Evolutionary conservation across 92 coral and sea anemone genomes (phyloP).

Genomic region (Metridium senile): DNA sequence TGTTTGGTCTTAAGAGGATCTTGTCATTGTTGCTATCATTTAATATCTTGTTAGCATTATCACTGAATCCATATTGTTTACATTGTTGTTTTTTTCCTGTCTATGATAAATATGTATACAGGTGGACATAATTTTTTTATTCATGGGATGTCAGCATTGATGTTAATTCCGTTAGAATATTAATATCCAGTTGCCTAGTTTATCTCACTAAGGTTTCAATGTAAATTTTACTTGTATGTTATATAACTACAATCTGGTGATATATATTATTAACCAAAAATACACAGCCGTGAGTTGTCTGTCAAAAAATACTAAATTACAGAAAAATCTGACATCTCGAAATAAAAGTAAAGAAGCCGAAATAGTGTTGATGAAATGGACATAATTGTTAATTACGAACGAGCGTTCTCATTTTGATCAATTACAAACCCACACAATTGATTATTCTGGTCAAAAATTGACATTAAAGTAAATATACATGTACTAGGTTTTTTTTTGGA

Average conservation of each 20-base stretch:
- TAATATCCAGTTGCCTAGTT: background rate
- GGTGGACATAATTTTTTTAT: background rate
- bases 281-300: background rate
- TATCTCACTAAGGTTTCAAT: background rate
- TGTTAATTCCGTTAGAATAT: background rate
- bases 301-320: background rate
- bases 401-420: background rate
- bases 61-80: background rate
- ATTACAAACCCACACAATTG: slow-evolving; percentile 13
- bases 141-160: background rate
- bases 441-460: slow-evolving; percentile 2
- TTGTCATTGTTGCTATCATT: background rate
- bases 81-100: background rate
- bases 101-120: background rate
- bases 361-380: background rate
- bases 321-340: background rate
- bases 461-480: background rate
- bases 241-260: background rate
- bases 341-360: background rate
- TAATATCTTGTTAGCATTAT: background rate
- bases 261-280: background rate
- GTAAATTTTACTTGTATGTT: no score
- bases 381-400: background rate
- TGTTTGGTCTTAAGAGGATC: no score
- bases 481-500: background rate